Evolutionary conservation across 2,113 vertebrate species (phyloP).

Genomic region (Bufo bufo): DNA sequence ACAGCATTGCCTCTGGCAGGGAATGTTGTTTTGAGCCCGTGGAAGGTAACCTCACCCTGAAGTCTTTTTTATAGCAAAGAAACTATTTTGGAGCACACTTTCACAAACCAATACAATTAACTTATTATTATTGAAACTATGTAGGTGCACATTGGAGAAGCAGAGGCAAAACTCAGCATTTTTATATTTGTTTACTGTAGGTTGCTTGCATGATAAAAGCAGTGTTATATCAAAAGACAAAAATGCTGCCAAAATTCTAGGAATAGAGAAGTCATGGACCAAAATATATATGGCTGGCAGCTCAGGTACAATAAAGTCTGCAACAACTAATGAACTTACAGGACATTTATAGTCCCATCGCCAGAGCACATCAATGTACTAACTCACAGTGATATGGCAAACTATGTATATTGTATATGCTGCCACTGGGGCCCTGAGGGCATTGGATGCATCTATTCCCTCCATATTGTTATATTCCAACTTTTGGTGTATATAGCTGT

Average conservation of each 20-base stretch:
- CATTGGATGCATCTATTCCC: not conserved
- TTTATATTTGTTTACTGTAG: not conserved
- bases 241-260: not conserved
- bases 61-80: not conserved
- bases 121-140: not conserved
- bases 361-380: not conserved
- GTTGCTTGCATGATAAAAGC: not conserved
- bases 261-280: not conserved
- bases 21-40: constrained; percentile 16
- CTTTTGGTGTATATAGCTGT: constrained; percentile 74
- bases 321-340: not conserved
- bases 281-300: not conserved
- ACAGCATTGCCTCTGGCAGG: constrained; percentile 45
- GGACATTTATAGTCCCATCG: not conserved
- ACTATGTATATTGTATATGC: not conserved
- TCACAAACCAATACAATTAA: not conserved
- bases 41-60: not conserved
- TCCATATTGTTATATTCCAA: constrained; percentile 58
- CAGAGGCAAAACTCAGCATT: not conserved
- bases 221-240: not conserved
- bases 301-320: too few species aligned
- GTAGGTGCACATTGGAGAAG: not conserved
- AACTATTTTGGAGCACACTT: not conserved
- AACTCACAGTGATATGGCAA: not conserved
- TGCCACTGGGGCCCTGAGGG: not conserved